Conservation (phyloP, 92 coral and sea anemone species). For the Porites divaricata region DNA sequence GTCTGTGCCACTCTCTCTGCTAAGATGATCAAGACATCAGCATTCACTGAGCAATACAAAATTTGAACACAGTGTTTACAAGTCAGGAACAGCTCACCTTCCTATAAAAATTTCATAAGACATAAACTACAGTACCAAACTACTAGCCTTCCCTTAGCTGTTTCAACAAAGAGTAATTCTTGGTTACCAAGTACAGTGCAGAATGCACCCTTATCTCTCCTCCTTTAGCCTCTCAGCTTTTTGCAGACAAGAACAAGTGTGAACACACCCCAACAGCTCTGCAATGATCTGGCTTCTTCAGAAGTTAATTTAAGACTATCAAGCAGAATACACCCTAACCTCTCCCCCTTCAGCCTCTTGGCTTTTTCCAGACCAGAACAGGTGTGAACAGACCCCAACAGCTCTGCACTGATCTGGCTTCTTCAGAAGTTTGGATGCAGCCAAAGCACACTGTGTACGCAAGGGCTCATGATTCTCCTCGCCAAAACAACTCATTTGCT, state of each 20-base stretch:
- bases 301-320: conserved; percentile 39
- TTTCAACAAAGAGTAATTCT: no score
- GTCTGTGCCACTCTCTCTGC: no score
- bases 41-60: no score
- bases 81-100: no score
- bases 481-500: conserved; percentile 97
- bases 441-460: conserved; percentile 97
- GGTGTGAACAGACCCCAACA: conserved; percentile 97
- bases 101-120: no score
- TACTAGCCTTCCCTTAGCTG: no score
- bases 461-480: conserved; percentile 99
- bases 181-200: neutral
- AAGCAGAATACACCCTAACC: conserved; percentile 55
- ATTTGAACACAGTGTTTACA: no score
- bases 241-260: conserved; percentile 97
- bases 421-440: conserved; percentile 96
- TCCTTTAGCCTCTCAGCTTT: conserved; percentile 87
- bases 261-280: conserved; percentile 99
- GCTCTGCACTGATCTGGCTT: conserved; percentile 99
- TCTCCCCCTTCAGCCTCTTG: conserved; percentile 92
- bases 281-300: conserved; percentile 98
- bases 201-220: conserved; percentile 75
- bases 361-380: conserved; percentile 98
- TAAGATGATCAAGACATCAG: no score
- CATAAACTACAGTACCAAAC: no score